These are phyloP conservation scores for Drosophila obscura DNA, from an alignment of 1,140 invertebrate species.

Conservation along the genomic window DNA sequence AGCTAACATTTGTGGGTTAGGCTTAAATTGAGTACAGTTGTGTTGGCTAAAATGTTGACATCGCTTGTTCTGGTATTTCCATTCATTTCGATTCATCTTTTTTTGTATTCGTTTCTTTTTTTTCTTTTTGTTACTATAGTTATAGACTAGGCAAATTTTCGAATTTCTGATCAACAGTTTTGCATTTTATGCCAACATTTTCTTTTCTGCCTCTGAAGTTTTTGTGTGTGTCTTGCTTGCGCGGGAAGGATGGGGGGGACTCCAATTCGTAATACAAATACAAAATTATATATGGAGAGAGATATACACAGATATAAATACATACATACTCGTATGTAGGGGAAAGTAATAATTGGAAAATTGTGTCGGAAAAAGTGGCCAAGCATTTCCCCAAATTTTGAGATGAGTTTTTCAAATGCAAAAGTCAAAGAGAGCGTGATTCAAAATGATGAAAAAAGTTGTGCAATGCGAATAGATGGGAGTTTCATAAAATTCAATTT, in stretches of 20 bases:
- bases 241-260: not conserved
- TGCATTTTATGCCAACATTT: conserved; percentile 83
- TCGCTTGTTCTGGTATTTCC: conserved; percentile 67
- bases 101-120: conserved; percentile 18
- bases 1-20: conserved; percentile 59
- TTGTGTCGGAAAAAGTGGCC: conserved; percentile 15
- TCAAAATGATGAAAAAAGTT: conserved; percentile 61
- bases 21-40: conserved; percentile 42
- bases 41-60: conserved; percentile 84
- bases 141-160: conserved; percentile 29
- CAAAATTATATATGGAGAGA: conserved; percentile 4
- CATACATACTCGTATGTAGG: conserved; percentile 11
- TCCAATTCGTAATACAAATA: conserved; percentile 34
- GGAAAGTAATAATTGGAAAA: conserved; percentile 32
- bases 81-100: conserved; percentile 33
- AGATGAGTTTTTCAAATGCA: conserved; percentile 51
- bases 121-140: conserved; percentile 21
- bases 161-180: conserved; percentile 64
- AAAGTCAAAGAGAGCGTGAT: conserved; percentile 60
- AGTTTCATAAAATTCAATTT: conserved; percentile 47
- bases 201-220: conserved; percentile 42
- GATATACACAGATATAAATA: conserved; percentile 31
- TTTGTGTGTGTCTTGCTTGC: conserved; percentile 17
- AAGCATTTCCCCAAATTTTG: conserved; percentile 42
- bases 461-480: conserved; percentile 35